Evolutionary conservation across 2,888 invertebrate genomes (phyloP), one percentile per base, ranked within the genome.

Genomic region (Augochlorella aurata): DNA sequence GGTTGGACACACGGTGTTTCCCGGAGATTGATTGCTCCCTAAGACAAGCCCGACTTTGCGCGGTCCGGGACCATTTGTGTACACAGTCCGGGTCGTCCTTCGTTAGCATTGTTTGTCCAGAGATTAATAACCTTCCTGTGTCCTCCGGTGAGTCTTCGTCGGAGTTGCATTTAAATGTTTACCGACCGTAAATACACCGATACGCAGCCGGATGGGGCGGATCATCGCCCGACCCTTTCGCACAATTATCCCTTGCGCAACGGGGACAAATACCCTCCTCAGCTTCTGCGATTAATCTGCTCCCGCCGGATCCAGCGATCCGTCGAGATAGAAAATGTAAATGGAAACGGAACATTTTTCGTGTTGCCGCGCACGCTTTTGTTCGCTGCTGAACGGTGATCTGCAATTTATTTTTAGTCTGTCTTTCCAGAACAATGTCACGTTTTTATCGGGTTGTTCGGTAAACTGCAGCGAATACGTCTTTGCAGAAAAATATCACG

Each of bases 31-130:
- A 85, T 85, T 81, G 81, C 77, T 71, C 38, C 73, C 66, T 63
- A 61, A 70, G 69, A 54, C 68, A 81, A 79, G 77, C 76, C 69
- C 65, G 75, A 83, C 85, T 83, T 86, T 63, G 68, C 76, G 61
- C 50, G 45, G 76, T 76, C 74, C 71, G 47, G 73, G 38, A 38
- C 38, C 73, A 74, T 78, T 85, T 83, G 72, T 78, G 78, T 81
- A 76, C 85, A 76, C 61, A 85, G 71, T 74, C 73, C 47, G 69
- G 75, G 50, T 74, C 79, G 75, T 72, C 81, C 79, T 86, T 86
- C 86, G 86, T 86, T 86, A 86, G 86, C 70, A 75, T 68, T 73
- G 83, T 85, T 86, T 86, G 83, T 76, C 68, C n/a, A 67, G 70
- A 74, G 85, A 86, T 86, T 85, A 86, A 81, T 86, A 86, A 81